phyloP scores from a whole-genome alignment of 2,888 invertebrate species.

The Ferrisia virgata region DNA sequence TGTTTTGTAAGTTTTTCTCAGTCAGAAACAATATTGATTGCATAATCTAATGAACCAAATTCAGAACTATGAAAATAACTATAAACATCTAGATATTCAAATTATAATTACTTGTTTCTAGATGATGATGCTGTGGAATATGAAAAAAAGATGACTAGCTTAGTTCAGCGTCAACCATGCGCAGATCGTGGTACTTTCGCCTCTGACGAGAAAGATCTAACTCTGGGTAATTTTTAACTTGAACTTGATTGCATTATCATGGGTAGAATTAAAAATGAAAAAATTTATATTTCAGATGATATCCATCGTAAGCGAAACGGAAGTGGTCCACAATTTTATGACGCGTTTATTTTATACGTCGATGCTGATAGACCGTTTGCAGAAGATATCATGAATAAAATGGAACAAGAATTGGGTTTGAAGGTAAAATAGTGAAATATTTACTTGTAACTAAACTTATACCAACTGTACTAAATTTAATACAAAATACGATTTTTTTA shows the following conservation, averaged over 20 bases:
- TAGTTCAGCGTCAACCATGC: neutral
- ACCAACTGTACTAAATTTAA: neutral
- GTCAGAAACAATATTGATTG: neutral
- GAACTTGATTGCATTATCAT: neutral
- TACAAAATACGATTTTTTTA: neutral
- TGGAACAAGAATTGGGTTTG: neutral
- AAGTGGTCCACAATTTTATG: neutral
- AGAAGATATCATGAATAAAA: neutral
- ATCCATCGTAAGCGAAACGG: neutral
- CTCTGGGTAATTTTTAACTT: neutral
- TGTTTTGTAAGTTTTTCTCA: neutral
- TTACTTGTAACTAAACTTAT: too few relatives aligned
- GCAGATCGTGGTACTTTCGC: neutral
- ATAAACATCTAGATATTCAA: too few relatives aligned
- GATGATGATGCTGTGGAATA: neutral
- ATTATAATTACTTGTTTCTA: too few relatives aligned
- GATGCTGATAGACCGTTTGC: neutral
- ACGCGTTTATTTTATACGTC: neutral
- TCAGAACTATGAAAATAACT: neutral
- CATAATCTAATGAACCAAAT: neutral
- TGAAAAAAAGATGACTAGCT: neutral
- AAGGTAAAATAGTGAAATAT: neutral
- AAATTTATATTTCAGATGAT: constrained; percentile 3
- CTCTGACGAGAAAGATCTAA: neutral
- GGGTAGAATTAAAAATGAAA: neutral